Percentiles rank a stretch among this genome's conserved stretches.
phyloP scores from a whole-genome alignment of 2,888 invertebrate species.

The Drosophila monieri region DNA sequence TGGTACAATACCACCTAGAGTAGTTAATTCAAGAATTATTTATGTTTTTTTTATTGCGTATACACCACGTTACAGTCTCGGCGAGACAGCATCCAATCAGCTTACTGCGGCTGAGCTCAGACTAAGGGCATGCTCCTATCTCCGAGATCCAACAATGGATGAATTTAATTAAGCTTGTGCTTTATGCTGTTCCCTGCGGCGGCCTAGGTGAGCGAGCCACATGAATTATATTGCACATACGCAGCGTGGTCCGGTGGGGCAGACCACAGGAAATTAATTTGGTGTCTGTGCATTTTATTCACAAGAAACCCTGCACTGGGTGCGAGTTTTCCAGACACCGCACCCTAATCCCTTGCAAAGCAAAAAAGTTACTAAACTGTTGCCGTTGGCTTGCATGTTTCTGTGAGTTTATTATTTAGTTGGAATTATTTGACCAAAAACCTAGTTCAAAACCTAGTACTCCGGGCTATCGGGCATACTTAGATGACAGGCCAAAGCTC shows the following conservation, averaged over 20 bases:
- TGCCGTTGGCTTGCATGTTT: background rate
- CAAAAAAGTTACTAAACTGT: slow-evolving; percentile 26
- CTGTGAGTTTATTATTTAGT: background rate
- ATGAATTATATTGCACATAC: slow-evolving; percentile 73
- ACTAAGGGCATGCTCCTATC: slow-evolving; percentile 7
- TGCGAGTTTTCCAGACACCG: slow-evolving; percentile 39
- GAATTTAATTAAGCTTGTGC: slow-evolving; percentile 75
- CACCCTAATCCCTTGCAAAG: slow-evolving; percentile 40
- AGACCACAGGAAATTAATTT: slow-evolving; percentile 75
- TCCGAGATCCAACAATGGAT: slow-evolving; percentile 58
- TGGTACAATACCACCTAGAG: background rate
- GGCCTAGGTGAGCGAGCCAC: slow-evolving; percentile 35
- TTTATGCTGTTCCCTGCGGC: slow-evolving; percentile 25
- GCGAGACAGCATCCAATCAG: slow-evolving; percentile 56
- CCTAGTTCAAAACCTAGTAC: no score
- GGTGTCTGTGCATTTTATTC: slow-evolving; percentile 69
- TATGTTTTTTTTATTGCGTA: slow-evolving; percentile 42
- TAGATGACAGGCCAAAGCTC: slow-evolving; percentile 36
- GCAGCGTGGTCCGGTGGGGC: slow-evolving; percentile 53
- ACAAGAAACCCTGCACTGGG: slow-evolving; percentile 37
- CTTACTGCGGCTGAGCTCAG: slow-evolving; percentile 66
- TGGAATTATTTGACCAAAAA: no score
- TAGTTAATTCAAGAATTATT: slow-evolving; percentile 37
- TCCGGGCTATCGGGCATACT: background rate
- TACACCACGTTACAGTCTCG: slow-evolving; percentile 57